Evolutionary conservation across 2,888 invertebrate species (phyloP), one percentile per base, ranked within the genome.

Genomic region (Mechanitis messenoides): DNA sequence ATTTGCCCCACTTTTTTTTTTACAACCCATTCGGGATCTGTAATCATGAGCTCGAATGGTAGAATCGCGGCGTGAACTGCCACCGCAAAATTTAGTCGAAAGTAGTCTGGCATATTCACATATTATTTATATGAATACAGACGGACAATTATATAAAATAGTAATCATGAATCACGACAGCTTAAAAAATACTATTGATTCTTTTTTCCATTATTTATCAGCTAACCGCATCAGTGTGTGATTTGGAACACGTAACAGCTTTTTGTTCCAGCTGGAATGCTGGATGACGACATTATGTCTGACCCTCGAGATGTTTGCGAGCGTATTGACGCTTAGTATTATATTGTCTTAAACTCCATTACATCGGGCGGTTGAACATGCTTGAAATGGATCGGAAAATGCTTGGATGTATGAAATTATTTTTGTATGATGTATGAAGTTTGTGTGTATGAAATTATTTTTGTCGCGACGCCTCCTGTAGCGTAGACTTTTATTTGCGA

Each of bases 361-460:
- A 73, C 69, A 72, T 68, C 72, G 72, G 20, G 20, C 20, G 20
- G 20, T 20, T 20, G 20, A 75, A 70, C 72, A 73, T 75, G 70
- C 71, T 71, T 74, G 72, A 79, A 84, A 84, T 84, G 80, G 80
- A 74, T 78, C 72, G 81, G 81, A 83, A 82, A 85, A 82, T 83
- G 72, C 77, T 78, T 74, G 77, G 74, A 75, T 75, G 76, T 79
- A 80, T 80, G 77, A 79, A 81, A 83, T 85, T 81, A 84, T 85
- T 84, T 81, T 78, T 74, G 81, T 83, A 20, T 20, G 20, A 20
- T 20, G 20, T 20, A 20, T 35, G 3, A 35, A 5, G 35, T 35
- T 78, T 74, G 77, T 73, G 75, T 75, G 76, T 79, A 80, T 80
- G 77, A 79, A 81, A 83, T 85, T 81, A 84, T 85, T 84, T 81